Base-by-base conservation (phyloP, 2,113 vertebrate genomes). In the Colinus virginianus region DNA sequence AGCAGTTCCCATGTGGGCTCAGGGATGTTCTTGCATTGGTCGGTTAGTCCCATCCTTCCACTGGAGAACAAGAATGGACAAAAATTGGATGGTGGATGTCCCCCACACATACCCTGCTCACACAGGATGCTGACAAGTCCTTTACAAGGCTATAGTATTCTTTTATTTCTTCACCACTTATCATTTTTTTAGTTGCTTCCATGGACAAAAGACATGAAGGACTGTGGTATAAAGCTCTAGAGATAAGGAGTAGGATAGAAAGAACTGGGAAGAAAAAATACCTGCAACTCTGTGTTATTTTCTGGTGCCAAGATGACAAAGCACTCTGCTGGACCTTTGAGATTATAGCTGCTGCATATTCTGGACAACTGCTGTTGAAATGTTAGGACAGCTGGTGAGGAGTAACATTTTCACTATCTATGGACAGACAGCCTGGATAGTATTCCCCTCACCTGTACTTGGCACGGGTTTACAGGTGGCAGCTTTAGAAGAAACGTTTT, bases 51-150 rank as follows among this genome's bases (percentile, higher is more conserved):
- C 34, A 40, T 82, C n/a, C 42, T 78, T 30, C 67, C 2, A 1
- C 0, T 1, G 2, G 18, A 63, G 38, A 78, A 2, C 8, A 62
- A 32, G 49, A 68, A 42, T 43, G 36, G 30, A 19, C 11, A 67
- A 49, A 18, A 70, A 11, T 6, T 74, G 46, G 36, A 22, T n/a
- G 30, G 46, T 62, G 55, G 20, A 9, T 38, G 9, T 67, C 36
- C 26, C 18, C 32, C 28, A 9, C 34, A 34, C 32, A 14, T 59
- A 19, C 20, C 12, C 67, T 3, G 2, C 38, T 12, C 17, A 42
- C 40, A 8, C 8, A 63, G 51, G 58, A 71, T 21, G 8, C 59
- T 80, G 18, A 3, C 15, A 90, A 75, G 42, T 26, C 20, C 6
- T 21, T 87, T 59, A 23, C 23, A 49, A 58, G n/a, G 1, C 25